phyloP scores from a whole-genome alignment of 2,113 vertebrate genomes.

The Calyptommatus sinebrachiatus region DNA sequence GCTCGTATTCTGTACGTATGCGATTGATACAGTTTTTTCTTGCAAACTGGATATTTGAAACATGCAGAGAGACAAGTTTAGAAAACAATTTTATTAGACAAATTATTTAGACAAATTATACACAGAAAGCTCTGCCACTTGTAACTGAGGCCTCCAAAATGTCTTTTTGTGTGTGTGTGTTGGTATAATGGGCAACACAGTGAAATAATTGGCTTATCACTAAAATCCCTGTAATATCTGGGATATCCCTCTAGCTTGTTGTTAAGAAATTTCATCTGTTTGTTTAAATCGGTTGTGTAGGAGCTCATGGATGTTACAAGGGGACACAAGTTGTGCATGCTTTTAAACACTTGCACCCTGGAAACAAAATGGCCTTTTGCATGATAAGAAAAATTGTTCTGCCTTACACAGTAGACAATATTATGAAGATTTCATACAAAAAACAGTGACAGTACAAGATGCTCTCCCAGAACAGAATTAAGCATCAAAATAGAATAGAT shows the following conservation, averaged over 20 bases:
- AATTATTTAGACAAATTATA: conserved; percentile 99
- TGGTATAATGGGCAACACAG: conserved; percentile 99
- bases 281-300: conserved; percentile 76
- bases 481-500: conserved; percentile 91
- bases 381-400: conserved; percentile 78
- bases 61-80: conserved; percentile 78
- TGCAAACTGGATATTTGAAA: background rate
- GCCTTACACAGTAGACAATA: conserved; percentile 90
- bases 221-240: conserved; percentile 94
- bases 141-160: conserved; percentile 96
- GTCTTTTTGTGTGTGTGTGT: conserved; percentile 79
- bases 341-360: conserved; percentile 88
- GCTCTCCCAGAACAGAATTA: conserved; percentile 94
- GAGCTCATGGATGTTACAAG: conserved; percentile 90
- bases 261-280: conserved; percentile 53
- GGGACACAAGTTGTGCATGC: conserved; percentile 96
- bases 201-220: conserved; percentile 87
- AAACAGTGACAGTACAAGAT: conserved; percentile 91
- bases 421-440: conserved; percentile 88
- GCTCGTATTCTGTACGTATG: background rate
- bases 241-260: conserved; percentile 81
- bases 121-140: conserved; percentile 99
- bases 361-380: conserved; percentile 79
- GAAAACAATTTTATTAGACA: conserved; percentile 99
- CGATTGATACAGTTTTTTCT: background rate